A percentile compares a stretch with the other conserved stretches of the same genome.
These are phyloP conservation scores for Corythoichthys intestinalis DNA, from an alignment of 2,113 vertebrate genomes.

Conservation along the genomic window DNA sequence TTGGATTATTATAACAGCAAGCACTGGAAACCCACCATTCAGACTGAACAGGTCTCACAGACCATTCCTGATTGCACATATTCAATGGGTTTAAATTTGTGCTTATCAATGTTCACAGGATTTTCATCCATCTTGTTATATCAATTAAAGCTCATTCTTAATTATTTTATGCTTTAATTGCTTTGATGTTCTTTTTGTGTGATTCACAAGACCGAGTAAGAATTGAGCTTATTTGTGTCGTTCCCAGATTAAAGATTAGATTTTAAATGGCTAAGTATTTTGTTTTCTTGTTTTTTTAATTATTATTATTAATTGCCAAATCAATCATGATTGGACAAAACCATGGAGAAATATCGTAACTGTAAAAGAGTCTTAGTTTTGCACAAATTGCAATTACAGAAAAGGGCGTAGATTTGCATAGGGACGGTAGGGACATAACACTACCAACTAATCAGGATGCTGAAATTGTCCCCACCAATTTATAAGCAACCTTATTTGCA, in stretches of 20 bases:
- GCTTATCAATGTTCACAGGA: neutral
- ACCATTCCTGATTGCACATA: conserved; percentile 6
- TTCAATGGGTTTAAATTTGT: neutral
- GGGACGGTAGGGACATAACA: too few species aligned
- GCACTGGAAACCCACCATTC: conserved; percentile 4
- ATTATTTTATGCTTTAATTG: too few species aligned
- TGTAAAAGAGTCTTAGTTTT: too few species aligned
- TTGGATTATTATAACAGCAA: conserved; percentile 34
- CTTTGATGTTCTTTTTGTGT: too few species aligned
- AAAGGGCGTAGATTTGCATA: too few species aligned
- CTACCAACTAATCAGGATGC: too few species aligned
- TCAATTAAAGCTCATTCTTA: too few species aligned
- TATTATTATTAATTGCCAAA: neutral
- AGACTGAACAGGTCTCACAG: conserved; percentile 13
- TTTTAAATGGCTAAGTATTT: neutral
- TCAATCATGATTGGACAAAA: neutral
- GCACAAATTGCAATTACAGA: too few species aligned
- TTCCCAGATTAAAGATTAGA: neutral
- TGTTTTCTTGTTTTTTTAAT: too few species aligned
- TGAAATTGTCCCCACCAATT: too few species aligned
- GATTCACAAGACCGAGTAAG: neutral
- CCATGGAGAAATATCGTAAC: too few species aligned
- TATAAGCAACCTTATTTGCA: too few species aligned
- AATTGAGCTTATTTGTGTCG: neutral
- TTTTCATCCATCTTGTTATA: neutral